Evolutionary conservation across 2,113 vertebrate genomes (phyloP), one percentile per base, ranked within the genome.

Genomic region (Paramisgurnus dabryanus): DNA sequence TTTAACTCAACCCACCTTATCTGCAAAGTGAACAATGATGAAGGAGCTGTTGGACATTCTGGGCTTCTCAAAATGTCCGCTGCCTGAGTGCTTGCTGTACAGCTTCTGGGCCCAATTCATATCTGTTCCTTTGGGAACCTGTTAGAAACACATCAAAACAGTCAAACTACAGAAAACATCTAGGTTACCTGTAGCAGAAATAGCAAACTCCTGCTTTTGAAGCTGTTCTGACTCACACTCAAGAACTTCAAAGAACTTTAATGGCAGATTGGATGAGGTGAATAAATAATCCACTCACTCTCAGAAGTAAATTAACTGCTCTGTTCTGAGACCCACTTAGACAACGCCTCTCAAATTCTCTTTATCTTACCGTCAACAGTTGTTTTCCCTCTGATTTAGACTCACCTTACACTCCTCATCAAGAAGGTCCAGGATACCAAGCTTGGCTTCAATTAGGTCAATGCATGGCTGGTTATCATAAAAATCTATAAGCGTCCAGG

Each of bases 381-480:
- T 61, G 27, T 10, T 49, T 49, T 61, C 10, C 39, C 17, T 65
- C 34, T 60, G 27, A 17, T 22, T 1, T n/a, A 0, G 12, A 40
- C 83, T 89, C 89, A 98, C 97, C 90, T 95, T 97, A 85, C 97
- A 99, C 86, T 99, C 97, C 76, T 99, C 97, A 78, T 99, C 96
- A 89, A 99, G 86, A 15, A 99, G 92, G 86, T 99, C 97, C 87
- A 99, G 88, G 87, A 99, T 92, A 3, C 97, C 97, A 22, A 98
- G 94, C 11, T 95, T 96, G 0, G 95, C 95, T 87, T 99, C 97
- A 22, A 99, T 98, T 67, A 99, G 94, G 86, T 98, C 95, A 17
- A 98, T 98, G 71, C 97, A 99, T 0, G 96, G 95, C 85, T 98
- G 97, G 88, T 99, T 99, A 82, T 99, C 97, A 0, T 92, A 94